Conservation (phyloP, 2,113 vertebrate genomes). For the Noctilio leporinus region DNA sequence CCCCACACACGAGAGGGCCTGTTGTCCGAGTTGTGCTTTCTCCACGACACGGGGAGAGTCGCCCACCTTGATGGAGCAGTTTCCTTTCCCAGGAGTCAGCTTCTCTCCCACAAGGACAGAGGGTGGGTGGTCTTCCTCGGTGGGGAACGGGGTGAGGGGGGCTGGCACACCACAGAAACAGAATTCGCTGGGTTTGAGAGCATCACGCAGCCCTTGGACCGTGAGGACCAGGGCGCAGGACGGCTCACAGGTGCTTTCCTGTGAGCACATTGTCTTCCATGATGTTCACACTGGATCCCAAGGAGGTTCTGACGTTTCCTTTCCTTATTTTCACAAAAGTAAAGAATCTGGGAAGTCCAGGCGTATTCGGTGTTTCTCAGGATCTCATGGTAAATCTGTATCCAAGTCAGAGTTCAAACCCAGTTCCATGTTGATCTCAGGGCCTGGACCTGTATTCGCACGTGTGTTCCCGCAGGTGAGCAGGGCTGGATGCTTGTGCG, state of each 20-base stretch:
- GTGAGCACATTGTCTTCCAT: background rate
- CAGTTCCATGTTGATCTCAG: background rate
- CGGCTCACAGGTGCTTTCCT: no score
- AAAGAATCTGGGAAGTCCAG: background rate
- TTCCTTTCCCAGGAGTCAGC: background rate
- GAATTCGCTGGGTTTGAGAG: no score
- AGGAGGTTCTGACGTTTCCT: background rate
- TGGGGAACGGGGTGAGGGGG: background rate
- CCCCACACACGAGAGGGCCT: background rate
- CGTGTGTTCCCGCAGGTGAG: background rate
- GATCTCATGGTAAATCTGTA: background rate
- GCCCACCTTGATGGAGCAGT: background rate
- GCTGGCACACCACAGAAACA: background rate
- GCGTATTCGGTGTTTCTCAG: background rate
- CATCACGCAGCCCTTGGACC: no score
- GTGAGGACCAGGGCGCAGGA: no score
- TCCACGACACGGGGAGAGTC: background rate
- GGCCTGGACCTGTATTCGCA: background rate
- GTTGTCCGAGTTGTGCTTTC: background rate
- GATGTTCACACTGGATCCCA: background rate
- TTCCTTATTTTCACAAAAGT: background rate
- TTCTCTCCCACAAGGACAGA: background rate
- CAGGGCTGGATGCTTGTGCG: background rate
- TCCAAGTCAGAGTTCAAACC: background rate
- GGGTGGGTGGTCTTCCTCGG: no score